Percentiles rank a stretch among this genome's conserved stretches.
phyloP scores from a whole-genome alignment of 2,113 vertebrate species.

The Stegostoma tigrinum region DNA sequence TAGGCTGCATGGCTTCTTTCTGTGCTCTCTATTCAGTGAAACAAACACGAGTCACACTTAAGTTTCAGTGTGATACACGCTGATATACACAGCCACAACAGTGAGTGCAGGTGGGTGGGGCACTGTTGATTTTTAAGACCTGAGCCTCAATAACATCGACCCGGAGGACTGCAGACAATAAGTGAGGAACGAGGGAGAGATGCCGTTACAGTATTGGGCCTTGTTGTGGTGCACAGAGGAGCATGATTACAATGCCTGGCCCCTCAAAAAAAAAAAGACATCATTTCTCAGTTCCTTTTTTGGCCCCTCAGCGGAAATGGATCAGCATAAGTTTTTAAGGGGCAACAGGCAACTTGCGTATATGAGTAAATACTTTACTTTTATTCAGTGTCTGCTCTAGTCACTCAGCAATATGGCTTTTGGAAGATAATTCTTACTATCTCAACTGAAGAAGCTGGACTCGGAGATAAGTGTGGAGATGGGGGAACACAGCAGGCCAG shows the following conservation, averaged over 20 bases:
- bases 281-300: neutral
- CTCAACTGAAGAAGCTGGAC: too few species aligned
- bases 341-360: too few species aligned
- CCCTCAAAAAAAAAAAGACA: neutral
- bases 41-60: neutral
- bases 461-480: too few species aligned
- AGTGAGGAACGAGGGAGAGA: neutral
- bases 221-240: neutral
- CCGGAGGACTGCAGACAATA: neutral
- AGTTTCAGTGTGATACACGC: too few species aligned
- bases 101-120: neutral
- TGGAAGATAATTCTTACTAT: neutral
- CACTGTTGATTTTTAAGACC: neutral
- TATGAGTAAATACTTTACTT: neutral
- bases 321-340: too few species aligned
- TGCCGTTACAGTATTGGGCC: neutral
- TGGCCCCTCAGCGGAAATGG: neutral
- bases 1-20: neutral
- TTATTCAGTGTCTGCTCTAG: neutral
- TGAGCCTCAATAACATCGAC: neutral
- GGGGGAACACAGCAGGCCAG: too few species aligned
- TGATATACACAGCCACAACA: neutral
- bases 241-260: neutral
- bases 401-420: neutral
- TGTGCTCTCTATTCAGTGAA: neutral